These are phyloP conservation scores for Tapera naevia DNA, from an alignment of 2,797 vertebrate species.

Conservation along the genomic window DNA sequence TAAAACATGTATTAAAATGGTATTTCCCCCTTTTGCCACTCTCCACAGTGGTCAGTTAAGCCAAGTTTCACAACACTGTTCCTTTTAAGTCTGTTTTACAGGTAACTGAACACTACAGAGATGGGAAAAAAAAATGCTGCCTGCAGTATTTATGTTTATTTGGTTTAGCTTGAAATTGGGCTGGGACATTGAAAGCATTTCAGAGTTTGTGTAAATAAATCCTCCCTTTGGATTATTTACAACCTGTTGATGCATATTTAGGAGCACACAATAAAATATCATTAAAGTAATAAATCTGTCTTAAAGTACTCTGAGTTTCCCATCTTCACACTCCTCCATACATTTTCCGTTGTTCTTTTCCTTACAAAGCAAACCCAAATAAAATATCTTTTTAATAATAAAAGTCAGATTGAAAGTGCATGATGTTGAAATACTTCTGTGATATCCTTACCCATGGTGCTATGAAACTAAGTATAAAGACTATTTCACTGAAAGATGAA, in stretches of 20 bases:
- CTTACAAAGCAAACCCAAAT: background rate
- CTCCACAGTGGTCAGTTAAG: background rate
- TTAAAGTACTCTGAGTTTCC: background rate
- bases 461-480: background rate
- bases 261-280: slow-evolving; percentile 2
- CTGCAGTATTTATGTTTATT: slow-evolving; percentile 22
- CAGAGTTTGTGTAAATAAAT: slow-evolving; percentile 42
- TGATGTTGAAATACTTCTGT: background rate
- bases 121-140: background rate
- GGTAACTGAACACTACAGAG: background rate
- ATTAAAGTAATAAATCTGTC: slow-evolving; percentile 5
- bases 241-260: slow-evolving; percentile 27
- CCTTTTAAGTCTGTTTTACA: background rate
- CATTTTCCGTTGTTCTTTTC: background rate
- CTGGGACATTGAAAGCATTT: background rate
- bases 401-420: background rate
- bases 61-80: background rate
- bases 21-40: background rate
- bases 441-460: background rate
- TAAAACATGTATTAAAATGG: background rate
- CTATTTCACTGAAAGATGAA: background rate
- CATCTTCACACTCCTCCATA: background rate
- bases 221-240: slow-evolving; percentile 42
- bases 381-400: background rate
- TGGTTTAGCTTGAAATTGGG: slow-evolving; percentile 23